Conservation (phyloP, 2,797 vertebrate genomes). For the Neostethus bicornis region DNA sequence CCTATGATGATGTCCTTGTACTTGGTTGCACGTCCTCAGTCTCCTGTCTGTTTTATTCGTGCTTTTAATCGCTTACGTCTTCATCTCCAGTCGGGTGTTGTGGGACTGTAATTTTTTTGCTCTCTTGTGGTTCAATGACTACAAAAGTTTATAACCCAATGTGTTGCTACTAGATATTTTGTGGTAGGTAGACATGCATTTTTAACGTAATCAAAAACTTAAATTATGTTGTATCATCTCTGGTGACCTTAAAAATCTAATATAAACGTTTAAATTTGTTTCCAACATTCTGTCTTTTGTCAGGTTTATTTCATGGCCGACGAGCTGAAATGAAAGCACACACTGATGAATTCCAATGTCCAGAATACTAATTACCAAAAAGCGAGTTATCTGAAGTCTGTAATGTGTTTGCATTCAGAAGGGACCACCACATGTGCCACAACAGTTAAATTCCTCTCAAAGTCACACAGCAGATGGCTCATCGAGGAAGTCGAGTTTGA, state of each 20-base stretch:
- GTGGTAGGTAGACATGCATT: not conserved
- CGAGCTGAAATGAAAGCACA: slow-evolving; percentile 39
- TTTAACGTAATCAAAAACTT: slow-evolving; percentile 4
- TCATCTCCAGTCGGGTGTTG: no score
- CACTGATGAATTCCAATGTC: slow-evolving; percentile 49
- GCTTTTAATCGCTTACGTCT: no score
- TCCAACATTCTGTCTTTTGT: slow-evolving; percentile 41
- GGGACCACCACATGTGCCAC: slow-evolving; percentile 21
- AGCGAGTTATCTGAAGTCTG: slow-evolving; percentile 31
- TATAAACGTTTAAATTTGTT: slow-evolving; percentile 35
- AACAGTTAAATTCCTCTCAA: slow-evolving; percentile 22
- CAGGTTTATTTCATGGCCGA: slow-evolving; percentile 52
- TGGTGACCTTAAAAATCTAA: slow-evolving; percentile 33
- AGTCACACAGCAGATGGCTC: slow-evolving; percentile 23
- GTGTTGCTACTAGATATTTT: no score
- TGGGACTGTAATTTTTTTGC: no score
- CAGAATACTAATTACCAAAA: slow-evolving; percentile 61
- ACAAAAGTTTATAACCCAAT: no score
- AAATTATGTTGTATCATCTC: slow-evolving; percentile 9
- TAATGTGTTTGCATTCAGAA: slow-evolving; percentile 61
- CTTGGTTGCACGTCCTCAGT: no score
- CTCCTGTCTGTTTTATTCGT: no score
- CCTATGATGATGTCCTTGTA: no score
- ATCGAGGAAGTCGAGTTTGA: not conserved
- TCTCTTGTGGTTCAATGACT: no score